These are phyloP conservation scores for Aurelia sp. DNA, from an alignment of 30 jellyfish, hydroid and myxozoan species.

Conservation along the genomic window DNA sequence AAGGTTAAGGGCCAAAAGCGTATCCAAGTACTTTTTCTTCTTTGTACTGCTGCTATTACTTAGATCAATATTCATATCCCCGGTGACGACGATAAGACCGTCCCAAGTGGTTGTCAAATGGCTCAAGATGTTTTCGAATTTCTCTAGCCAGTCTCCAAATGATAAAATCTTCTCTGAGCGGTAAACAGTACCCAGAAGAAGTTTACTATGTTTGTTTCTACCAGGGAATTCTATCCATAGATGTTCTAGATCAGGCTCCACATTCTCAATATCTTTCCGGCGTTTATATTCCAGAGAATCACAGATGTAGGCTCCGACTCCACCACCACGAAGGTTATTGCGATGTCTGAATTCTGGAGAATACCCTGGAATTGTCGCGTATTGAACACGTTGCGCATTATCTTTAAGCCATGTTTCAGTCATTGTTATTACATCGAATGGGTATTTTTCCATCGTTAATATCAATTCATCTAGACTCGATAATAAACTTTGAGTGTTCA, in stretches of 20 bases:
- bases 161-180: constrained; percentile 61
- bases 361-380: constrained; percentile 73
- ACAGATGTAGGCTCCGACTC: constrained; percentile 63
- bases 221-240: not conserved
- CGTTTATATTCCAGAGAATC: constrained; percentile 56
- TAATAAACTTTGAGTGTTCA: constrained; percentile 67
- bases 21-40: constrained; percentile 28
- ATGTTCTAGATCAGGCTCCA: constrained; percentile 60
- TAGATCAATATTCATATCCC: constrained; percentile 63
- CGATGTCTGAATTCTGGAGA: constrained; percentile 58
- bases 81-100: constrained; percentile 29
- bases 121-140: constrained; percentile 18
- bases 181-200: constrained; percentile 61
- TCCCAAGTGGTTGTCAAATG: constrained; percentile 3
- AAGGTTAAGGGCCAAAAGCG: constrained; percentile 41
- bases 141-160: constrained; percentile 46
- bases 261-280: constrained; percentile 49
- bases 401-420: constrained; percentile 80
- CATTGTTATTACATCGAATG: constrained; percentile 62
- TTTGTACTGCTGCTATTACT: constrained; percentile 20
- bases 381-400: constrained; percentile 58
- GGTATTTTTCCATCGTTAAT: constrained; percentile 54
- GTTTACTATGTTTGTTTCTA: constrained; percentile 67
- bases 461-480: constrained; percentile 67
- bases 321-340: constrained; percentile 68